A percentile compares a stretch with the other conserved stretches of the same genome.
Evolutionary conservation across 2,797 vertebrate genomes (phyloP).

Genomic region (Melanotaenia boesemani): DNA sequence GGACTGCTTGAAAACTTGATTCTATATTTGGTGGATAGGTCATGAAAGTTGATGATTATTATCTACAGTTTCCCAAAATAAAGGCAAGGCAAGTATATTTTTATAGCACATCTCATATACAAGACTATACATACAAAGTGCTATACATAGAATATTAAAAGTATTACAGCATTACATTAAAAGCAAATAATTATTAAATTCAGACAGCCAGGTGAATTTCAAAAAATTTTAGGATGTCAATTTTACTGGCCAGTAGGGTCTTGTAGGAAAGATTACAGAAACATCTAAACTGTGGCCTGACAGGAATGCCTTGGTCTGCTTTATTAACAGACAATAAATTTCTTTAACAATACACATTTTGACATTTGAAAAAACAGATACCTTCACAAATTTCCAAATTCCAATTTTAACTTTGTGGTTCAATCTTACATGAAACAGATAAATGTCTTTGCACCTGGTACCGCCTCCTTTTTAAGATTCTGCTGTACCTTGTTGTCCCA

Average conservation of each 20-base stretch:
- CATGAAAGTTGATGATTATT: too few relatives aligned
- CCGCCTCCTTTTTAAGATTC: too few relatives aligned
- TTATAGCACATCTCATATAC: too few relatives aligned
- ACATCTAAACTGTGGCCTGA: neutral
- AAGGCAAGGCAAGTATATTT: too few relatives aligned
- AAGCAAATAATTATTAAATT: too few relatives aligned
- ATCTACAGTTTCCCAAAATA: too few relatives aligned
- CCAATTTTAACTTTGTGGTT: slow-evolving; percentile 1
- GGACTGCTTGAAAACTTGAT: slow-evolving; percentile 12
- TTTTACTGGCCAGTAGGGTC: neutral
- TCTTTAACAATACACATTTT: too few relatives aligned
- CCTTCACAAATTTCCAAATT: neutral
- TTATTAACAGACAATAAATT: neutral
- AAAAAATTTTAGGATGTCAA: too few relatives aligned
- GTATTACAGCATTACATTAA: too few relatives aligned
- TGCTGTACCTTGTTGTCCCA: too few relatives aligned
- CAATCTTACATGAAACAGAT: neutral
- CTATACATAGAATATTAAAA: neutral
- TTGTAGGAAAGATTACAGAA: neutral
- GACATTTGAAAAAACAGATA: neutral
- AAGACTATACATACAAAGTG: neutral
- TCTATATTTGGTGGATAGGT: too few relatives aligned
- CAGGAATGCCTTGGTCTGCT: neutral
- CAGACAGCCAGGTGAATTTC: too few relatives aligned
- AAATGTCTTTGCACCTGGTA: neutral